A percentile compares a stretch with the other conserved stretches of the same genome.
phyloP scores from a whole-genome alignment of 2,113 vertebrate species.

The Cisticola juncidis region DNA sequence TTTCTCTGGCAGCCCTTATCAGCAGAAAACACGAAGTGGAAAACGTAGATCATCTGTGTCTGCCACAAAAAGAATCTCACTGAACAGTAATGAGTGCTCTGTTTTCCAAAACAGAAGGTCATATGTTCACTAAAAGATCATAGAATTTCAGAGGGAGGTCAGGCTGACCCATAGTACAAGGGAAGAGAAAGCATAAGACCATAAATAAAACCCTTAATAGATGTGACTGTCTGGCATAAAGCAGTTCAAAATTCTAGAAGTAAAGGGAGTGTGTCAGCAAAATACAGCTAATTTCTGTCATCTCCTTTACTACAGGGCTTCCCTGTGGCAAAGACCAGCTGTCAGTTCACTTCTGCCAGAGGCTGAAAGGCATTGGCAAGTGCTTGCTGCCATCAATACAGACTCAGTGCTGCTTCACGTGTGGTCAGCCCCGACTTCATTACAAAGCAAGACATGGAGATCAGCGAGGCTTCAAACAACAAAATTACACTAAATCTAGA shows the following conservation, averaged over 20 bases:
- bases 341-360: slow-evolving; percentile 87
- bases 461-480: neutral
- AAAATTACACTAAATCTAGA: neutral
- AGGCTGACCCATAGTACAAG: neutral
- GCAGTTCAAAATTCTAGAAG: neutral
- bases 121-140: neutral
- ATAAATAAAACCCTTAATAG: neutral
- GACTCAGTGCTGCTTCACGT: slow-evolving; percentile 88
- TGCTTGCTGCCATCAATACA: slow-evolving; percentile 82
- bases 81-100: neutral
- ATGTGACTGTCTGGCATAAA: neutral
- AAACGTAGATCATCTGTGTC: neutral
- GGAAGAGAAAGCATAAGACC: neutral
- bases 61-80: neutral
- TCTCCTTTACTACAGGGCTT: slow-evolving; percentile 60
- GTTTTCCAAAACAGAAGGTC: neutral
- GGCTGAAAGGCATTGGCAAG: slow-evolving; percentile 84
- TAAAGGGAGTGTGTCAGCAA: neutral
- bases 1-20: neutral
- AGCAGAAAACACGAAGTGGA: neutral
- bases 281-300: neutral
- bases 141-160: neutral
- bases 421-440: slow-evolving; percentile 40
- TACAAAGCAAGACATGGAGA: slow-evolving; percentile 22
- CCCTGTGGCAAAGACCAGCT: slow-evolving; percentile 87